phyloP scores from a whole-genome alignment of 1,140 invertebrate genomes.

The Brachionus plicatilis region DNA sequence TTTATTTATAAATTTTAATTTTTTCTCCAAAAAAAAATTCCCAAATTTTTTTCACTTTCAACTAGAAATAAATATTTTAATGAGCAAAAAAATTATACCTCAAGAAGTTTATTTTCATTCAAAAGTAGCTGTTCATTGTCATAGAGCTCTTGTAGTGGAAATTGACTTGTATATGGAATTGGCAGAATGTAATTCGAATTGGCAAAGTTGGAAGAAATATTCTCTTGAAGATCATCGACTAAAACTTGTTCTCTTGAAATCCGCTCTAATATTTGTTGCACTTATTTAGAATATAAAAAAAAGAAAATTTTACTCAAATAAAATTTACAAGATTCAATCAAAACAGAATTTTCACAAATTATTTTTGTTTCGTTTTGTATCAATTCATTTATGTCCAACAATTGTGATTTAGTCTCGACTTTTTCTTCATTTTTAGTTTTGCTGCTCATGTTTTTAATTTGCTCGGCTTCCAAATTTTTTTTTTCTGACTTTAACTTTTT shows the following conservation, averaged over 20 bases:
- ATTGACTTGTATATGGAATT: neutral
- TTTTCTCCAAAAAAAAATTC: too few relatives aligned
- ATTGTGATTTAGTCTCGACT: neutral
- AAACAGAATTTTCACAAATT: slow-evolving; percentile 32
- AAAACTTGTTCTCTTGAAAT: slow-evolving; percentile 18
- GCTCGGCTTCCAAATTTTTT: slow-evolving; percentile 2
- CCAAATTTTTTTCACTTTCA: too few relatives aligned
- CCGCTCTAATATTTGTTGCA: slow-evolving; percentile 6
- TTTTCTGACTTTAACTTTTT: slow-evolving; percentile 33
- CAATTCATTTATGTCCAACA: neutral
- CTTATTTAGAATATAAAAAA: neutral
- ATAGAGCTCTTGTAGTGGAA: slow-evolving; percentile 9
- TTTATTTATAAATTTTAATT: too few relatives aligned
- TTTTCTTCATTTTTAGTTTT: slow-evolving; percentile 15
- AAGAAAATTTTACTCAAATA: neutral
- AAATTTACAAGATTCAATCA: slow-evolving; percentile 24
- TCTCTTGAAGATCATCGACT: slow-evolving; percentile 6
- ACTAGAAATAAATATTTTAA: too few relatives aligned
- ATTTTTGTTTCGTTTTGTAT: neutral
- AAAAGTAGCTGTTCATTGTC: slow-evolving; percentile 1
- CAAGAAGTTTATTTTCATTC: slow-evolving; percentile 27
- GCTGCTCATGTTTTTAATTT: slow-evolving; percentile 11
- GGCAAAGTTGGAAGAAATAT: neutral
- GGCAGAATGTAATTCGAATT: neutral
- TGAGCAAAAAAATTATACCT: neutral